Evolutionary conservation across 2,797 vertebrate species (phyloP).

Genomic region (Sparus aurata): DNA sequence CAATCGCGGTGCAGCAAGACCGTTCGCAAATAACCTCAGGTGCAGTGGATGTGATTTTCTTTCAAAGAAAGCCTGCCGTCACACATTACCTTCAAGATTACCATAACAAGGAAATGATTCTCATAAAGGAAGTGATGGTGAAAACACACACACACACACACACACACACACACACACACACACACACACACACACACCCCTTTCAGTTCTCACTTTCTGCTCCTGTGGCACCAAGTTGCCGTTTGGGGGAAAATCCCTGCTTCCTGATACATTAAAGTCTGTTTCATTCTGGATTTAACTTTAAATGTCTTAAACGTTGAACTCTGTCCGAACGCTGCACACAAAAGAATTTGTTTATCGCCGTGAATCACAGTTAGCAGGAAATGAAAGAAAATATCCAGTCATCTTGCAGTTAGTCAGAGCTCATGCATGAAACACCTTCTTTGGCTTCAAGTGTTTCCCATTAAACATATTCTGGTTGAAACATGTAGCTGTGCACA

Average conservation of each 20-base stretch:
- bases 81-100: neutral
- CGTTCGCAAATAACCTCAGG: conserved; percentile 5
- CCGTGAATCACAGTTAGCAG: neutral
- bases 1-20: conserved; percentile 1
- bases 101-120: conserved; percentile 80
- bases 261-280: conserved; percentile 44
- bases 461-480: neutral
- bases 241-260: conserved; percentile 70
- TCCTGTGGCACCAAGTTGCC: conserved; percentile 35
- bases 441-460: neutral
- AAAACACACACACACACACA: conserved; percentile 37
- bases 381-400: neutral
- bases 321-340: neutral
- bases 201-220: conserved; percentile 84
- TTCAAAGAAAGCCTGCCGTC: neutral
- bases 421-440: neutral
- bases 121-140: conserved; percentile 72
- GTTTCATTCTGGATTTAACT: conserved; percentile 23
- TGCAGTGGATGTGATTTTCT: neutral
- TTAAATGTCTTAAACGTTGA: neutral
- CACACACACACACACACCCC: conserved; percentile 39
- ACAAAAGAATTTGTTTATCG: neutral
- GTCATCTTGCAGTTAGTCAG: neutral
- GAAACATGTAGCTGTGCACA: neutral
- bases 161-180: conserved; percentile 29